Base-by-base conservation (phyloP, 35 echinoderm and acorn worm species). In the Apostichopus japonicus region DNA sequence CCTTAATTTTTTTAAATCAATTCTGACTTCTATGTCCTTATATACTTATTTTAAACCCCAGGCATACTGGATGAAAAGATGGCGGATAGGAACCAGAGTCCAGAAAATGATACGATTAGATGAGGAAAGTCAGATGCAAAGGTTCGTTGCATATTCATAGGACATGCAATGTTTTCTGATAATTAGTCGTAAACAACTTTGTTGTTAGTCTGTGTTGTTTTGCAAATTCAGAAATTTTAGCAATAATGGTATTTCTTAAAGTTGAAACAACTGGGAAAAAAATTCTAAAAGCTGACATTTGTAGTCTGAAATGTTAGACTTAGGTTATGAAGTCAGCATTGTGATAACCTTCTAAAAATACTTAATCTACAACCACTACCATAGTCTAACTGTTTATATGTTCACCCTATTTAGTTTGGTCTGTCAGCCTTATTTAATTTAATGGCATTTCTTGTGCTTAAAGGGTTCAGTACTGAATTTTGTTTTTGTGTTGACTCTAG, bases 1-100 rank as follows among this genome's bases (percentile, higher is more conserved):
- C 11, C 53, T 54, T n/a, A 0, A 0, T 75, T 21, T 75, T 75
- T 73, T 73, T 33, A 1, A 4, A 44, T 44, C 33, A 44, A 23
- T 75, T 23, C 6, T 75, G 71, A 52, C 79, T 54, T 24, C 79
- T 17, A 56, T n/a, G 33, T 72, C 4, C 22, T 2, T 17, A 56
- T 25, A 53, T 53, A 21, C 15, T 72, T 72, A 13, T 67, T 53
- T 72, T 72, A 54, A 22, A 4, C 1, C 22, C 13, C 24, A 89
- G 86, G 86, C 86, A 8, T 89, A 89, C 86, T 89, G 86, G 86
- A 23, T 89, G 62, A 89, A 89, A 25, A 59, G 86, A 89, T 89
- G 86, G 86, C 57, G 62, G 24, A 89, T 72, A 8, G 56, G 16
- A n/a, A 89, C 86, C 16, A 89, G 86, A 62, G 86, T 89, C 13